Evolutionary conservation across 2,888 invertebrate genomes (phyloP).

Genomic region (Yponomeuta evonymella): DNA sequence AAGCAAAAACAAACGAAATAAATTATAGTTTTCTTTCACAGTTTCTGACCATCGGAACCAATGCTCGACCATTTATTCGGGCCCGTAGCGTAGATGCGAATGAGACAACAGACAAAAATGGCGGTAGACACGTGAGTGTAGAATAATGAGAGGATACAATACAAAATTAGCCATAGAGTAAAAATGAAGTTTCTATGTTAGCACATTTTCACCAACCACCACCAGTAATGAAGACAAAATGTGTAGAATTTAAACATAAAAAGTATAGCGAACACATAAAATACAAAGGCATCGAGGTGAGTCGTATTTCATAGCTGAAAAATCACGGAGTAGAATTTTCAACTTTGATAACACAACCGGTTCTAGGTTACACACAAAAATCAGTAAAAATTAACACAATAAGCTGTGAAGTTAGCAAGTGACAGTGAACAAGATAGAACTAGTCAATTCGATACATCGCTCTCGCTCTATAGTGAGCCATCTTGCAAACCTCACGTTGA

Average conservation of each 20-base stretch:
- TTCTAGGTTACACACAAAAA: background rate
- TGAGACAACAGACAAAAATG: conserved; percentile 2
- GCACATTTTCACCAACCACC: conserved; percentile 77
- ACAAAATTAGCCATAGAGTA: conserved; percentile 71
- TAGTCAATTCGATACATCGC: background rate
- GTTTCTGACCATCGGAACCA: too few species aligned
- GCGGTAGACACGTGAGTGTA: background rate
- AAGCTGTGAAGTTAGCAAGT: background rate
- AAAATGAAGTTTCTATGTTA: conserved; percentile 60
- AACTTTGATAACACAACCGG: background rate
- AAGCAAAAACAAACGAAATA: too few species aligned
- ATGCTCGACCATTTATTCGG: too few species aligned
- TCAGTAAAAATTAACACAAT: background rate
- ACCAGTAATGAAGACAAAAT: conserved; percentile 50
- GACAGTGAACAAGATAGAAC: background rate
- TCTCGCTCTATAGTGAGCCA: background rate
- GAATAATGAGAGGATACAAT: conserved; percentile 4
- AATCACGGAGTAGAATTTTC: background rate
- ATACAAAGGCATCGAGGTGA: conserved; percentile 14
- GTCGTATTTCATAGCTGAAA: background rate
- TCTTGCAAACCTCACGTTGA: background rate
- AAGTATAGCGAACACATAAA: conserved; percentile 24
- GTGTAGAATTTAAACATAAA: conserved; percentile 20
- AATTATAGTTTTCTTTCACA: too few species aligned
- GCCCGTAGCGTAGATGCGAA: conserved; percentile 8